phyloP scores from a whole-genome alignment of 1,140 invertebrate species.

The Hylyphantes graminicola region DNA sequence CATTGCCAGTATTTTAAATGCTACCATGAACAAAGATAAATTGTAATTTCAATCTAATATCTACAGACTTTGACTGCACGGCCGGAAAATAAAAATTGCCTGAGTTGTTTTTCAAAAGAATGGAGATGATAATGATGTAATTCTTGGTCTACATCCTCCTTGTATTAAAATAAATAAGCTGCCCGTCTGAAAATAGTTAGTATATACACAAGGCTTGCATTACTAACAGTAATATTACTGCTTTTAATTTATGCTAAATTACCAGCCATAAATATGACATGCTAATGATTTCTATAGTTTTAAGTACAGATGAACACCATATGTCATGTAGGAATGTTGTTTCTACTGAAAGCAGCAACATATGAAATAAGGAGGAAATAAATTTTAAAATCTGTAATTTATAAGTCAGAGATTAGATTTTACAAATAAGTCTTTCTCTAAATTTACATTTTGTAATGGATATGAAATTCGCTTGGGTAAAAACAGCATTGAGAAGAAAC shows the following conservation, averaged over 20 bases:
- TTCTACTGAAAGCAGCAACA: slow-evolving; percentile 58
- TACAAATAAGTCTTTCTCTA: slow-evolving; percentile 7
- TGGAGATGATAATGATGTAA: slow-evolving; percentile 59
- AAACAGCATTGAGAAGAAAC: slow-evolving; percentile 19
- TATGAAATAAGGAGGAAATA: slow-evolving; percentile 24
- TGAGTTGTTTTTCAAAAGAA: slow-evolving; percentile 47
- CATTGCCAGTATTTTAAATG: slow-evolving; percentile 37
- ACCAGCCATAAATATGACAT: slow-evolving; percentile 59
- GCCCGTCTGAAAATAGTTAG: slow-evolving; percentile 61
- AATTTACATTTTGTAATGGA: slow-evolving; percentile 27
- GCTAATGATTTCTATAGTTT: slow-evolving; percentile 57
- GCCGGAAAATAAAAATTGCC: slow-evolving; percentile 51
- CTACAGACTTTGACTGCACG: slow-evolving; percentile 55
- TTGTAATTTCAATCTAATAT: slow-evolving; percentile 38
- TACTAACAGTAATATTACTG: slow-evolving; percentile 61
- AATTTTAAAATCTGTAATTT: slow-evolving; percentile 24
- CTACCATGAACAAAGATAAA: slow-evolving; percentile 27
- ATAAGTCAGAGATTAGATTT: slow-evolving; percentile 15
- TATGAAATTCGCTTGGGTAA: slow-evolving; percentile 42
- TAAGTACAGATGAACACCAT: slow-evolving; percentile 61
- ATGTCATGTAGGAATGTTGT: slow-evolving; percentile 60
- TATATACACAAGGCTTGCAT: slow-evolving; percentile 61
- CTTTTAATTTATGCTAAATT: slow-evolving; percentile 52
- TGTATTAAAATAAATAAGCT: slow-evolving; percentile 62
- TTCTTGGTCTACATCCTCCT: slow-evolving; percentile 59